These are phyloP conservation scores for Pristiophorus japonicus DNA, from an alignment of 2,113 vertebrate genomes.

Conservation along the genomic window DNA sequence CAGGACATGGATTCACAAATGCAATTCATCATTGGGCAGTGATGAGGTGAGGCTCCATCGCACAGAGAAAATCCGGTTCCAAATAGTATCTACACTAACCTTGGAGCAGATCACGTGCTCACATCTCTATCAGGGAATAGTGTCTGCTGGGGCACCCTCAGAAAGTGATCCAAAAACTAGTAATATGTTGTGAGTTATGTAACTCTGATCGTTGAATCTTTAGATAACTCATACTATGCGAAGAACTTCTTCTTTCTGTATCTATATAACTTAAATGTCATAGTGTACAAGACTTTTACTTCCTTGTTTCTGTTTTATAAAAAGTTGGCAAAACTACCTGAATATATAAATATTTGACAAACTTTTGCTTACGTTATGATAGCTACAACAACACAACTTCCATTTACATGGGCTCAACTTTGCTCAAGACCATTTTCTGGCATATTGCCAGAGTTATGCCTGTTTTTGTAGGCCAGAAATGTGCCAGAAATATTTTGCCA, in stretches of 20 bases:
- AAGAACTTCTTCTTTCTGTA: not conserved
- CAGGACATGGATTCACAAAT: not conserved
- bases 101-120: not conserved
- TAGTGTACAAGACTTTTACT: not conserved
- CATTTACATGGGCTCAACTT: too few relatives aligned
- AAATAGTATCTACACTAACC: not conserved
- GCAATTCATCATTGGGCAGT: not conserved
- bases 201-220: not conserved
- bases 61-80: not conserved
- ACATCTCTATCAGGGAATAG: not conserved
- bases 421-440: too few relatives aligned
- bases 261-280: constrained; percentile 11
- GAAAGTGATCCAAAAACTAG: not conserved
- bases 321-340: not conserved
- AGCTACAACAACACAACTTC: not conserved
- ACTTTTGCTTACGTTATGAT: not conserved
- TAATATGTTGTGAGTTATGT: not conserved
- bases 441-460: too few relatives aligned
- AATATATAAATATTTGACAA: not conserved
- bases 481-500: too few relatives aligned
- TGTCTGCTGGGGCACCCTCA: not conserved
- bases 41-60: not conserved
- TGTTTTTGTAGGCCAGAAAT: too few relatives aligned
- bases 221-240: not conserved
- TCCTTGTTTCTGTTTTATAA: not conserved